Conservation (phyloP, 2,113 vertebrate genomes). For the Cyprinodon variegatus region DNA sequence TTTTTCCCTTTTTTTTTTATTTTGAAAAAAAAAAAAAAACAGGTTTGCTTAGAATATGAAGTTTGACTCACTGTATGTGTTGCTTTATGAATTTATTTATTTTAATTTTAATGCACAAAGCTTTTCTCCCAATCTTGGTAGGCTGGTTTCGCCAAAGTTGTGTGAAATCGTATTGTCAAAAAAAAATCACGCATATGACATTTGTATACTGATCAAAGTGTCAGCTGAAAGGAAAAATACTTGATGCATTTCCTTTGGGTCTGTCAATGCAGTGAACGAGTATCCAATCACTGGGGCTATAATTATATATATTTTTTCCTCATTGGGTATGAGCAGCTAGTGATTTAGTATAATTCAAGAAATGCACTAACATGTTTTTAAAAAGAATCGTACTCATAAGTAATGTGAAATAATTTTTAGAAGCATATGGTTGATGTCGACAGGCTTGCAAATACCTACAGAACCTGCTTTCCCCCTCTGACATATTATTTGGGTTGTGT, state of each 20-base stretch:
- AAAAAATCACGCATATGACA: constrained; percentile 76
- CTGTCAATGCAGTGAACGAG: constrained; percentile 77
- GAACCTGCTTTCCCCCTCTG: constrained; percentile 46
- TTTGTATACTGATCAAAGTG: constrained; percentile 74
- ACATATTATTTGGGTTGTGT: constrained; percentile 68
- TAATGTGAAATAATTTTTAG: constrained; percentile 82
- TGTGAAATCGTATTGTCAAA: constrained; percentile 79
- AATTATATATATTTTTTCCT: constrained; percentile 53
- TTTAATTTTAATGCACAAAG: constrained; percentile 77
- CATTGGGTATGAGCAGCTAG: constrained; percentile 81
- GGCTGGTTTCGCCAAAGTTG: constrained; percentile 80
- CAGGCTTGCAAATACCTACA: constrained; percentile 77
- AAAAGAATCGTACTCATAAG: constrained; percentile 72
- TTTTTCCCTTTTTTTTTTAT: neutral
- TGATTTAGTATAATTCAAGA: constrained; percentile 81
- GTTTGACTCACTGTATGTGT: constrained; percentile 80
- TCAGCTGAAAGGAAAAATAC: constrained; percentile 72
- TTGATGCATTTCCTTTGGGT: constrained; percentile 79
- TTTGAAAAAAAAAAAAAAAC: constrained; percentile 44
- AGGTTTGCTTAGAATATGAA: constrained; percentile 76
- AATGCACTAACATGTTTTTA: constrained; percentile 83
- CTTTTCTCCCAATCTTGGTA: constrained; percentile 77
- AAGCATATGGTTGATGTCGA: constrained; percentile 79
- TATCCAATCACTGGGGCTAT: constrained; percentile 80
- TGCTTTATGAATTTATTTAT: constrained; percentile 78